Evolutionary conservation across 2,113 vertebrate genomes (phyloP).

Genomic region (Labrus mixtus): DNA sequence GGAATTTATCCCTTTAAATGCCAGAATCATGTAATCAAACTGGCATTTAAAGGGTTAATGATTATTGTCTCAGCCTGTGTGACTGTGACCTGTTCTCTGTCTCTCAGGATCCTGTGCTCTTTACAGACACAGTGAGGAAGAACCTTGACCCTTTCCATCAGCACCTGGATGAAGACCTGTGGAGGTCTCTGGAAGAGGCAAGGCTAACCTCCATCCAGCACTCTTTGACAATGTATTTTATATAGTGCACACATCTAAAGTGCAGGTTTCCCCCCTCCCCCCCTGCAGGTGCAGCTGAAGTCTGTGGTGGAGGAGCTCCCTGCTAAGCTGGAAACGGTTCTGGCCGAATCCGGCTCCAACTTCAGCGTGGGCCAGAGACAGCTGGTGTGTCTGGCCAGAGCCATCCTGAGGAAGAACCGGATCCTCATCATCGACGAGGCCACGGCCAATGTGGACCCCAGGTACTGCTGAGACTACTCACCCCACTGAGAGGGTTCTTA

Average conservation of each 20-base stretch:
- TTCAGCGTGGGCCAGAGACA: slow-evolving; percentile 98
- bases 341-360: slow-evolving; percentile 96
- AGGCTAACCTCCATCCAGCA: neutral
- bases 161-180: slow-evolving; percentile 91
- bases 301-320: slow-evolving; percentile 90
- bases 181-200: slow-evolving; percentile 91
- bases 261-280: neutral
- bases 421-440: slow-evolving; percentile 97
- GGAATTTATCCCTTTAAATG: too few species aligned
- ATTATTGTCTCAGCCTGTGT: too few species aligned
- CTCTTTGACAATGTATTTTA: too few species aligned
- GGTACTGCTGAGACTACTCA: slow-evolving; percentile 49
- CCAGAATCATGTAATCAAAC: too few species aligned
- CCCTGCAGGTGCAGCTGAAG: slow-evolving; percentile 86
- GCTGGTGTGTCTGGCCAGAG: slow-evolving; percentile 94
- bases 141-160: slow-evolving; percentile 95
- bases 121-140: slow-evolving; percentile 95
- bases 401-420: slow-evolving; percentile 93
- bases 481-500: too few species aligned
- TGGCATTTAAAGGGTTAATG: too few species aligned
- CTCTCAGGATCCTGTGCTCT: slow-evolving; percentile 92
- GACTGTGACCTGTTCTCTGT: slow-evolving; percentile 2
- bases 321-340: slow-evolving; percentile 89
- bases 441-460: slow-evolving; percentile 95
- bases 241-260: neutral